Evolutionary conservation across 2,113 vertebrate genomes (phyloP).

Genomic region (Leucoraja erinaceus): DNA sequence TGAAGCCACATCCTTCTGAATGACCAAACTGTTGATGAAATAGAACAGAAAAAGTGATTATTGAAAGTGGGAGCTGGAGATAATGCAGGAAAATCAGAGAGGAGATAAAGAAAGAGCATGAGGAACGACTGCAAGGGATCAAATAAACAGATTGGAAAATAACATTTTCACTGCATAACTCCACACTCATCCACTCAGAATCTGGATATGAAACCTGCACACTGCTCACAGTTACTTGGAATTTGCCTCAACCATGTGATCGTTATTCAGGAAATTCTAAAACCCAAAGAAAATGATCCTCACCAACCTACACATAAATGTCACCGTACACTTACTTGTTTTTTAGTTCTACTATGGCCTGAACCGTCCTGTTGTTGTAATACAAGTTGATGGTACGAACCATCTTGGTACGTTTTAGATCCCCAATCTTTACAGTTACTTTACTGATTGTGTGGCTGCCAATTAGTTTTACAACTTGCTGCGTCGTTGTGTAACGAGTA

Average conservation of each 20-base stretch:
- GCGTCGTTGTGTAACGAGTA: conserved; percentile 95
- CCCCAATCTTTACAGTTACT: conserved; percentile 94
- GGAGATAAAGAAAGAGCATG: no score
- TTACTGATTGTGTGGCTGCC: conserved; percentile 98
- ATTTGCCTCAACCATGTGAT: not conserved
- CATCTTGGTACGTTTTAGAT: conserved; percentile 97
- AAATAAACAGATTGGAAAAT: not conserved
- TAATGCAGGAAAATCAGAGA: no score
- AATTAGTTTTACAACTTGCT: conserved; percentile 96
- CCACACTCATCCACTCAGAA: not conserved
- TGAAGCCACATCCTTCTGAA: no score
- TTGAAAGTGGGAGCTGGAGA: no score
- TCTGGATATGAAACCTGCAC: not conserved
- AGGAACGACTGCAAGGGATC: not conserved
- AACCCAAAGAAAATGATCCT: not conserved
- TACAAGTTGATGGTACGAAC: conserved; percentile 94
- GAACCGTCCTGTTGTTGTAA: conserved; percentile 96
- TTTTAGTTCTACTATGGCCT: conserved; percentile 95
- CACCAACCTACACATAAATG: not conserved
- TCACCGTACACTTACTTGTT: conserved; percentile 74
- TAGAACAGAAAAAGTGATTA: no score
- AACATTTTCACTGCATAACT: not conserved
- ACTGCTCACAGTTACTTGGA: not conserved
- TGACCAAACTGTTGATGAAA: no score
- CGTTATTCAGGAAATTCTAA: not conserved